Evolutionary conservation across 2,888 invertebrate species (phyloP).

Genomic region (Lasioglossum vierecki): DNA sequence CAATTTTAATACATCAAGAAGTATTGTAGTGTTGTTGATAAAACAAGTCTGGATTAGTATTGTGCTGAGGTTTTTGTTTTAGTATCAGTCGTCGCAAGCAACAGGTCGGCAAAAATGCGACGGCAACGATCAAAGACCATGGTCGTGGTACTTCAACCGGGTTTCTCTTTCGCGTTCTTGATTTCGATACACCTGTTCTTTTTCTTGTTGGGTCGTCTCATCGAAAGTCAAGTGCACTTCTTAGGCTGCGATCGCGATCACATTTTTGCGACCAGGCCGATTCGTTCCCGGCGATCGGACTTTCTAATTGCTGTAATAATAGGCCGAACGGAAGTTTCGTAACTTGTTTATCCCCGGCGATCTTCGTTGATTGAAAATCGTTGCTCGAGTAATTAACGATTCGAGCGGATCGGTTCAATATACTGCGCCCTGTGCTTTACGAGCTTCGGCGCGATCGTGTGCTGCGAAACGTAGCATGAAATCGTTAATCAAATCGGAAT

Average conservation of each 20-base stretch:
- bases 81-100: not conserved
- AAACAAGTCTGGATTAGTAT: not conserved
- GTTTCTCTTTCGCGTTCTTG: conserved; percentile 48
- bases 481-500: conserved; percentile 4
- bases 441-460: not conserved
- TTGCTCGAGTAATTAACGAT: not conserved
- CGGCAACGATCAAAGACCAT: conserved; percentile 32
- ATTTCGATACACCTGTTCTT: conserved; percentile 51
- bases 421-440: not conserved
- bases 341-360: conserved; percentile 1
- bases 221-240: conserved; percentile 48
- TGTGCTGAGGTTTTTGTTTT: not conserved
- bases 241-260: conserved; percentile 31
- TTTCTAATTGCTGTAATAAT: conserved; percentile 9
- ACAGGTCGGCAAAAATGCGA: conserved; percentile 9
- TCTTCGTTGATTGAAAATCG: conserved; percentile 7
- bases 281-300: conserved; percentile 6
- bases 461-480: not conserved
- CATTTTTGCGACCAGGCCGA: conserved; percentile 18
- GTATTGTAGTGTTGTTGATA: too few relatives aligned
- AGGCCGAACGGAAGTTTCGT: conserved; percentile 13
- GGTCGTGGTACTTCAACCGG: not conserved
- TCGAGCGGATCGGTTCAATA: not conserved
- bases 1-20: not conserved
- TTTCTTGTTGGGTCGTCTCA: not conserved